Conservation (phyloP, 1,140 invertebrate genomes). For the Neodiprion fabricii region DNA sequence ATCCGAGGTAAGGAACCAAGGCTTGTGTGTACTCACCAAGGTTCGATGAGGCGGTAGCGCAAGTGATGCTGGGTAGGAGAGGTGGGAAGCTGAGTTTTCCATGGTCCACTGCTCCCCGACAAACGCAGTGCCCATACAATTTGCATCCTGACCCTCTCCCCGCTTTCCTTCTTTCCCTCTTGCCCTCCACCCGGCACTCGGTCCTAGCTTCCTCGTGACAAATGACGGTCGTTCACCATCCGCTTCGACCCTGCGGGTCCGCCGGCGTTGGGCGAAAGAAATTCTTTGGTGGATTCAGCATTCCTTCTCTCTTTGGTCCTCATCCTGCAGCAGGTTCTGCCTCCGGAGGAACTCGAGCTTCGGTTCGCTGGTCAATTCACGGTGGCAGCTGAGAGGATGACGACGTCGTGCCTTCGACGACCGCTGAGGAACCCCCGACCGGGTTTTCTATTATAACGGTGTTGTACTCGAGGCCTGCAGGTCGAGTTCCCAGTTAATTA, state of each 20-base stretch:
- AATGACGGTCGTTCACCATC: not conserved
- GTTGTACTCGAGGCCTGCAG: no score
- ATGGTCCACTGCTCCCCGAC: not conserved
- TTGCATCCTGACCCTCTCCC: not conserved
- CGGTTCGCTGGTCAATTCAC: not conserved
- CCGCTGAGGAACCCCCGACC: no score
- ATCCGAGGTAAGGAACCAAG: no score
- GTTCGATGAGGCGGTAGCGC: not conserved
- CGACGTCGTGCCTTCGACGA: not conserved
- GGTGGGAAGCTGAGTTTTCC: not conserved
- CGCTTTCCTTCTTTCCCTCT: no score
- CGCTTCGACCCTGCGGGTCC: not conserved
- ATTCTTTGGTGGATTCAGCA: not conserved
- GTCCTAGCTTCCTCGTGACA: not conserved
- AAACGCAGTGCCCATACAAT: not conserved
- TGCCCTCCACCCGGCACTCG: no score
- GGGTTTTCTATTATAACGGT: no score
- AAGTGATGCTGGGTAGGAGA: not conserved
- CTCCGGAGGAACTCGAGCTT: no score
- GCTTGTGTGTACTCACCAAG: not conserved
- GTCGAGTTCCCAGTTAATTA: slow-evolving; percentile 1
- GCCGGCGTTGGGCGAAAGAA: not conserved
- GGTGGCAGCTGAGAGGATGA: not conserved
- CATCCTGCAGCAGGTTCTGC: not conserved
- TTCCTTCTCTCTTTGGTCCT: no score